These are phyloP conservation scores for Zoanthus solanderi DNA, from an alignment of 92 coral and sea anemone species.

Conservation along the genomic window DNA sequence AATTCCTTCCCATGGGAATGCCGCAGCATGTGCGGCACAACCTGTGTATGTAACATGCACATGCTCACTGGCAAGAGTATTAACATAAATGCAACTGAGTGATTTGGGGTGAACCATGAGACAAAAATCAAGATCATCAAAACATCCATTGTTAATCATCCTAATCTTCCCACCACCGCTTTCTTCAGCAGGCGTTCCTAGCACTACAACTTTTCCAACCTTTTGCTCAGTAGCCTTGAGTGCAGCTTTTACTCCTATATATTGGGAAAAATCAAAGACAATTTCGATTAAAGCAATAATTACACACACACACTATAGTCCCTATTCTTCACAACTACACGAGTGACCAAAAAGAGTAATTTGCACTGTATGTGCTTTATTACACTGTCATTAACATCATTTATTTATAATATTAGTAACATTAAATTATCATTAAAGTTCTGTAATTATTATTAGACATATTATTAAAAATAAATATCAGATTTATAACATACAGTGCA, in stretches of 20 bases:
- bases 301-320: neutral
- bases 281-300: neutral
- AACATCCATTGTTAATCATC: constrained; percentile 89
- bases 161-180: constrained; percentile 89
- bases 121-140: constrained; percentile 89
- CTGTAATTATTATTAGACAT: too few species aligned
- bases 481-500: too few species aligned
- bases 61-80: constrained; percentile 72
- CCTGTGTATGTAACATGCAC: constrained; percentile 78
- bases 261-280: neutral
- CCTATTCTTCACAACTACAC: neutral
- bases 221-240: constrained; percentile 71
- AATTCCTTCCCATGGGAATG: constrained; percentile 95
- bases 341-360: neutral
- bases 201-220: constrained; percentile 84
- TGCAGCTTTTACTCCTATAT: constrained; percentile 95
- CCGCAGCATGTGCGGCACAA: constrained; percentile 89
- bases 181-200: constrained; percentile 99
- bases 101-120: constrained; percentile 97
- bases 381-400: too few species aligned
- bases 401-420: too few species aligned
- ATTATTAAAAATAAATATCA: too few species aligned
- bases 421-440: too few species aligned
- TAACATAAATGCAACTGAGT: constrained; percentile 73
- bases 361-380: too few species aligned